phyloP scores from a whole-genome alignment of 2,113 vertebrate species.

The Ascaphus truei region DNA sequence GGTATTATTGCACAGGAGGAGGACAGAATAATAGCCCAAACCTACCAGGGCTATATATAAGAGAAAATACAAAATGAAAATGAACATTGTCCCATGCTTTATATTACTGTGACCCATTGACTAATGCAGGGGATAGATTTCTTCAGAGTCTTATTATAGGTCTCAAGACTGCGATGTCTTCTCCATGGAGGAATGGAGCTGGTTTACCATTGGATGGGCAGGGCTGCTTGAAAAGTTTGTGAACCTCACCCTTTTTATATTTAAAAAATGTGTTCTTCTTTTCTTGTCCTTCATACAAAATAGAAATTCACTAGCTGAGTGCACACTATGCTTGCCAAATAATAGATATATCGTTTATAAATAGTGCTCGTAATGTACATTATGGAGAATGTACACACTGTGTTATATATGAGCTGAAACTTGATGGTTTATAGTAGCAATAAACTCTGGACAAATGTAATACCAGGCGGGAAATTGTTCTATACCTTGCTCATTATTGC shows the following conservation, averaged over 20 bases:
- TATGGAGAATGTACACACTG: slow-evolving; percentile 16
- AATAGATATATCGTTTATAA: slow-evolving; percentile 22
- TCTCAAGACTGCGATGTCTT: no score
- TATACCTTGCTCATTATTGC: slow-evolving; percentile 32
- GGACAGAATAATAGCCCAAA: no score
- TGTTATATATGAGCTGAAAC: slow-evolving; percentile 26
- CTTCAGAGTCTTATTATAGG: no score
- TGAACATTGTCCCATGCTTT: no score
- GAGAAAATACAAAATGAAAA: no score
- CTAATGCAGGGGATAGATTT: no score
- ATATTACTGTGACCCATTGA: no score
- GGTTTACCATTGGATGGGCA: no score
- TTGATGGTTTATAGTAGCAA: slow-evolving; percentile 35
- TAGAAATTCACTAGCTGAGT: not conserved
- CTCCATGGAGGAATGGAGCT: no score
- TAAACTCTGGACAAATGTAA: slow-evolving; percentile 35
- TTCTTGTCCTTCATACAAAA: not conserved
- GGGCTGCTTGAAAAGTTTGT: no score
- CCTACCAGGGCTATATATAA: no score
- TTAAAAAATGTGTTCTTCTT: not conserved
- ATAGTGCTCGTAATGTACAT: slow-evolving; percentile 21
- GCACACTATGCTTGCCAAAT: slow-evolving; percentile 7
- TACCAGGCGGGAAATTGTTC: slow-evolving; percentile 30
- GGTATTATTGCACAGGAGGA: no score
- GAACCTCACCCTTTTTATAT: not conserved